Evolutionary conservation across 2,888 invertebrate species (phyloP).

Genomic region (Rhagium mordax): DNA sequence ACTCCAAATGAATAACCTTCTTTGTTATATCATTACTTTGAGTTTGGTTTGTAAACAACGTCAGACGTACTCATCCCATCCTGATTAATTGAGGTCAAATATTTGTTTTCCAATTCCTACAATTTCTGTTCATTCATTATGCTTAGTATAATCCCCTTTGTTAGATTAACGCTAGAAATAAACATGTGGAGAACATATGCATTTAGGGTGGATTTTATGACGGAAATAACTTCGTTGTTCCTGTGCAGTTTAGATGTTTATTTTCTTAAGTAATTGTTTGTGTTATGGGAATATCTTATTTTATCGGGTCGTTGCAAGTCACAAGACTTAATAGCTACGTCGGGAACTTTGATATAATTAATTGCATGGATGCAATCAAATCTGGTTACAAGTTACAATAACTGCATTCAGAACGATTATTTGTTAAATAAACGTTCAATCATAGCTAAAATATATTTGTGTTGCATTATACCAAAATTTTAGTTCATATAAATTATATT

Average conservation of each 20-base stretch:
- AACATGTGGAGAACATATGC: slow-evolving; percentile 23
- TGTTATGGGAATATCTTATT: slow-evolving; percentile 20
- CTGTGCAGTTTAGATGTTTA: slow-evolving; percentile 17
- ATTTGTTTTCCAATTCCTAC: not conserved
- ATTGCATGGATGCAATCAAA: not conserved
- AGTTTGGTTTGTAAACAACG: not conserved
- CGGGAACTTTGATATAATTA: not conserved
- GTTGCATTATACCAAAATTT: too few relatives aligned
- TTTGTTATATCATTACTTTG: not conserved
- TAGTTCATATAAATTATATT: too few relatives aligned
- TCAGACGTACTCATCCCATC: not conserved
- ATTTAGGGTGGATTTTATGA: slow-evolving; percentile 26
- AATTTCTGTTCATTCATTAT: not conserved
- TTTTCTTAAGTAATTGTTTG: slow-evolving; percentile 16
- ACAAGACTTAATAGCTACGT: not conserved
- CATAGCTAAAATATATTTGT: too few relatives aligned
- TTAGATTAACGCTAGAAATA: not conserved
- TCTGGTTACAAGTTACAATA: not conserved
- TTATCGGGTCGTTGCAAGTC: not conserved
- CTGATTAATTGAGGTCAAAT: not conserved
- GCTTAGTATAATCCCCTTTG: not conserved
- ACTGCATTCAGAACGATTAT: not conserved
- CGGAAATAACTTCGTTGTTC: slow-evolving; percentile 17
- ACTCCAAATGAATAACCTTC: not conserved
- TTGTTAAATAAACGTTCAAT: too few relatives aligned